Percentiles rank a stretch among this genome's conserved stretches.
Conservation (phyloP, 2,113 vertebrate genomes). For the Lepus europaeus region DNA sequence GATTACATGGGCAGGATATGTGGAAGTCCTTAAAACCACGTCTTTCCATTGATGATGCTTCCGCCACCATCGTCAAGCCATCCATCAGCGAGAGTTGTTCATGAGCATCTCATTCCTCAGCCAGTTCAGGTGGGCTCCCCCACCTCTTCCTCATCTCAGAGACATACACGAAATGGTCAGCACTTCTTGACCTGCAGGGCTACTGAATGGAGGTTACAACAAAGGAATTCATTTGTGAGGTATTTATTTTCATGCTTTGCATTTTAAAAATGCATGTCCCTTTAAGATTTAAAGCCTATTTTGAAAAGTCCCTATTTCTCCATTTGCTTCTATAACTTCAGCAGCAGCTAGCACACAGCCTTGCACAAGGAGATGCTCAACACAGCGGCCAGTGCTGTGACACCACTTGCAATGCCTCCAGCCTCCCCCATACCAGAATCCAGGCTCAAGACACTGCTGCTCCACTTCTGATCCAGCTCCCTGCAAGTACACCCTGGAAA, state of each 20-base stretch:
- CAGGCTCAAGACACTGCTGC: too few species aligned
- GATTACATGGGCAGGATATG: not conserved
- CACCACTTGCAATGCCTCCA: too few species aligned
- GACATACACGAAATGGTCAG: not conserved
- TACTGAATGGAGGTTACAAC: not conserved
- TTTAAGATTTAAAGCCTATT: not conserved
- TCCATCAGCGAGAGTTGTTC: not conserved
- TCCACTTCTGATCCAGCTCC: too few species aligned
- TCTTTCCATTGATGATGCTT: not conserved
- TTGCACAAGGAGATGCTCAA: not conserved
- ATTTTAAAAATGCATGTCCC: not conserved
- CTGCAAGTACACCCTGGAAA: too few species aligned
- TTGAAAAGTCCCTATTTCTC: not conserved
- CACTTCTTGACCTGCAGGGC: not conserved
- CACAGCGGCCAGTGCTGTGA: too few species aligned
- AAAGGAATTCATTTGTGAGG: not conserved
- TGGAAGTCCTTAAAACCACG: not conserved
- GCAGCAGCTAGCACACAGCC: not conserved
- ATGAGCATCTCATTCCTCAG: not conserved
- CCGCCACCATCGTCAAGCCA: not conserved
- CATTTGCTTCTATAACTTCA: not conserved
- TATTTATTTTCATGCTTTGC: not conserved
- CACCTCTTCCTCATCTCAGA: not conserved
- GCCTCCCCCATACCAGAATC: too few species aligned
- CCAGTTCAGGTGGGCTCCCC: not conserved